phyloP scores from a whole-genome alignment of 2,797 vertebrate genomes.

The Sebastes jordani region DNA sequence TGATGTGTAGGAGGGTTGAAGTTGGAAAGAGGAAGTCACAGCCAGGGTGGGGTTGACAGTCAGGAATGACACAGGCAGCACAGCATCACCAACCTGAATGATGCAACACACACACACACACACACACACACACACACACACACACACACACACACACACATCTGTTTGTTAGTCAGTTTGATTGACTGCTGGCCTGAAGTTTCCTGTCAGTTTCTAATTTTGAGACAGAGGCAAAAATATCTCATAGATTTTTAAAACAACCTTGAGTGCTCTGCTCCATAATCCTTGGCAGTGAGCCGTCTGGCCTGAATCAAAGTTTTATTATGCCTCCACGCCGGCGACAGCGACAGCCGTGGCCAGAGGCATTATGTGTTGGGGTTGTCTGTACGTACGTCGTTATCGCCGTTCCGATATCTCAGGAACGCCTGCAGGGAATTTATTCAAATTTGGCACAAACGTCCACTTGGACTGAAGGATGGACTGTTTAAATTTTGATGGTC shows the following conservation, averaged over 20 bases:
- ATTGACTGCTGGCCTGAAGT: slow-evolving; percentile 53
- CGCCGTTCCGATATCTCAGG: too few relatives aligned
- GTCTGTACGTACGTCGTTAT: too few relatives aligned
- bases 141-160: background rate
- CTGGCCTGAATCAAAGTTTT: slow-evolving; percentile 18
- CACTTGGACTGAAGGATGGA: too few relatives aligned
- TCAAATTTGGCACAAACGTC: too few relatives aligned
- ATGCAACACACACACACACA: slow-evolving; percentile 11
- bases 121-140: too few relatives aligned
- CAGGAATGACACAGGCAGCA: slow-evolving; percentile 53
- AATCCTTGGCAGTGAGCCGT: slow-evolving; percentile 36
- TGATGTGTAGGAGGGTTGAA: slow-evolving; percentile 61
- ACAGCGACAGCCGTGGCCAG: too few relatives aligned
- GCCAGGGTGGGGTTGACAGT: slow-evolving; percentile 29
- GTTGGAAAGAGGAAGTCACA: slow-evolving; percentile 34
- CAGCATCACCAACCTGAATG: slow-evolving; percentile 5
- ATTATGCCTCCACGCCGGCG: background rate
- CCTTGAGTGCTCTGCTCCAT: slow-evolving; percentile 41
- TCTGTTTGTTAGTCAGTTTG: slow-evolving; percentile 38
- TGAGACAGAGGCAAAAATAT: slow-evolving; percentile 53
- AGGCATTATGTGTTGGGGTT: too few relatives aligned
- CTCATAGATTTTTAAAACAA: slow-evolving; percentile 52
- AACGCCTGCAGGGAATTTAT: too few relatives aligned
- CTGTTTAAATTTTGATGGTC: too few relatives aligned
- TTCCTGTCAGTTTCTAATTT: slow-evolving; percentile 64